These are phyloP conservation scores for Ailuropoda melanoleuca DNA, from an alignment of 2,113 vertebrate genomes.

Conservation along the genomic window DNA sequence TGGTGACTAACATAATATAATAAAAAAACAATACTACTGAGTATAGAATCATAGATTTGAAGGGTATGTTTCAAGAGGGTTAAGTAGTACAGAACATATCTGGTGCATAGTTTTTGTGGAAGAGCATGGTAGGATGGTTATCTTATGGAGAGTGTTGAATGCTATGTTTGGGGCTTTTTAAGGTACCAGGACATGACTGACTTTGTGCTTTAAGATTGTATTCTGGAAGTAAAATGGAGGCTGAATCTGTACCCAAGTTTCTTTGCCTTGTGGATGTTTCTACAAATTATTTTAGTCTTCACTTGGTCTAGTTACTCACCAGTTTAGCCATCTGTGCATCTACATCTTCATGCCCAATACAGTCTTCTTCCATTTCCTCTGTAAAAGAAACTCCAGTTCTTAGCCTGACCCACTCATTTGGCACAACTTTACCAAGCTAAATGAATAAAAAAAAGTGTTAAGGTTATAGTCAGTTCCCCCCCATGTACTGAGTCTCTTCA, in stretches of 20 bases:
- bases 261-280: background rate
- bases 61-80: background rate
- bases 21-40: background rate
- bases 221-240: background rate
- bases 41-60: background rate
- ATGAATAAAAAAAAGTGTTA: background rate
- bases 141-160: background rate
- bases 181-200: background rate
- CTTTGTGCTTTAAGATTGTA: background rate
- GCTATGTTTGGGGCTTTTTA: background rate
- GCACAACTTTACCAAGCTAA: background rate
- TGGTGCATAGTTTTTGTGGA: background rate
- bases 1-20: too few species aligned
- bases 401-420: background rate
- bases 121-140: background rate
- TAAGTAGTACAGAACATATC: background rate
- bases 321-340: background rate
- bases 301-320: background rate
- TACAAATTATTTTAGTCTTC: background rate
- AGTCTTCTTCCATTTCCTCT: background rate
- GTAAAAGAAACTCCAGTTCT: background rate
- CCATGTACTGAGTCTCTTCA: background rate
- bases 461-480: background rate
- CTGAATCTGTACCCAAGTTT: background rate
- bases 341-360: background rate